phyloP scores from a whole-genome alignment of 2,888 invertebrate species.

The Drosophila gaucha region DNA sequence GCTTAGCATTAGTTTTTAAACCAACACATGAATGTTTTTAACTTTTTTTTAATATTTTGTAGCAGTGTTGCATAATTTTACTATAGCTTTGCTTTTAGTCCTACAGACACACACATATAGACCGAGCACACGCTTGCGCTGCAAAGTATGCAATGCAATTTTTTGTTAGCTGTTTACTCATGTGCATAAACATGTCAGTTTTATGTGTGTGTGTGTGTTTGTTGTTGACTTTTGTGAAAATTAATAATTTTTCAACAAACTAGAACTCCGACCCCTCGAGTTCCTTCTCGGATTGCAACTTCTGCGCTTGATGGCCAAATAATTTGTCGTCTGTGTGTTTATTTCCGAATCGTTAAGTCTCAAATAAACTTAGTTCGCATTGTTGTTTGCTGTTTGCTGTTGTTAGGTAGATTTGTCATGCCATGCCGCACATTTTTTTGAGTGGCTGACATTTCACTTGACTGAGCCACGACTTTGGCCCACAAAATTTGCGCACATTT shows the following conservation, averaged over 20 bases:
- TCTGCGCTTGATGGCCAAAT: slow-evolving; percentile 79
- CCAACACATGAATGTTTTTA: background rate
- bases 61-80: slow-evolving; percentile 33
- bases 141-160: slow-evolving; percentile 65
- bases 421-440: slow-evolving; percentile 61
- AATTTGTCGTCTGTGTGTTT: slow-evolving; percentile 74
- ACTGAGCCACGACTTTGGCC: slow-evolving; percentile 24
- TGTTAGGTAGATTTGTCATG: slow-evolving; percentile 72
- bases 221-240: slow-evolving; percentile 71
- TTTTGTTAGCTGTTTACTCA: slow-evolving; percentile 50
- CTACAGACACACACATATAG: background rate
- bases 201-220: slow-evolving; percentile 25
- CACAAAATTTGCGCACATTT: slow-evolving; percentile 15
- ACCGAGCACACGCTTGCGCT: slow-evolving; percentile 10
- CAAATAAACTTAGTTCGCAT: slow-evolving; percentile 60
- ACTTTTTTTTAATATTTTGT: slow-evolving; percentile 1
- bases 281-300: slow-evolving; percentile 34
- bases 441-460: slow-evolving; percentile 77
- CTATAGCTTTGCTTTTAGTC: slow-evolving; percentile 6
- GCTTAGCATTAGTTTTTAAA: background rate
- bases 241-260: slow-evolving; percentile 70
- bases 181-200: slow-evolving; percentile 64
- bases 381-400: slow-evolving; percentile 21
- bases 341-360: slow-evolving; percentile 78
- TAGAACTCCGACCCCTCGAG: background rate